Evolutionary conservation across 2,888 invertebrate species (phyloP).

Genomic region (Erpobdella octoculata): DNA sequence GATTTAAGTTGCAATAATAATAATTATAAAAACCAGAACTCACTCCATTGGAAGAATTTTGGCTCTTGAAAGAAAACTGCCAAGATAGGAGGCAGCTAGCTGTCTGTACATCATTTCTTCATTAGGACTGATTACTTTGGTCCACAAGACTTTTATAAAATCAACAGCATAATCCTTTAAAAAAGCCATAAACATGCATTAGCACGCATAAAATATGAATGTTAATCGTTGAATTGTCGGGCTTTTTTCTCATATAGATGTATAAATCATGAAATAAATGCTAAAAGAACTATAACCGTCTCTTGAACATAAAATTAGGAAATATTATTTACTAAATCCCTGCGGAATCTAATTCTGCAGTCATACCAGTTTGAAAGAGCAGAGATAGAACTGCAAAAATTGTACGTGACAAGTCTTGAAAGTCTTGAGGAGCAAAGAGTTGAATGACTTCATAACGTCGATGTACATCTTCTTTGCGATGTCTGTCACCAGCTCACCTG

Average conservation of each 20-base stretch:
- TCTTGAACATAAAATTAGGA: background rate
- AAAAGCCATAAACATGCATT: too few relatives aligned
- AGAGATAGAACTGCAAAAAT: constrained; percentile 67
- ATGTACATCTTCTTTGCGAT: constrained; percentile 60
- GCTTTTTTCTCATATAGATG: too few relatives aligned
- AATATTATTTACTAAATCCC: background rate
- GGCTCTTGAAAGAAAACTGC: constrained; percentile 66
- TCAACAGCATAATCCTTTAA: constrained; percentile 54
- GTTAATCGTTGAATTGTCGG: too few relatives aligned
- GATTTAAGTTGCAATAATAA: too few relatives aligned
- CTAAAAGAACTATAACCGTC: background rate
- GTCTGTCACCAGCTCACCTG: constrained; percentile 56
- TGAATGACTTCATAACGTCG: constrained; percentile 65
- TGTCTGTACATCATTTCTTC: constrained; percentile 63
- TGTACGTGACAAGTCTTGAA: constrained; percentile 73
- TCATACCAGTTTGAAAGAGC: constrained; percentile 60
- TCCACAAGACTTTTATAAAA: constrained; percentile 68
- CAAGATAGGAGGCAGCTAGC: constrained; percentile 66
- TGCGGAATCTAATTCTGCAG: too few relatives aligned
- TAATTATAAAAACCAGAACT: too few relatives aligned
- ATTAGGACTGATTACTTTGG: constrained; percentile 64
- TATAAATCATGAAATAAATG: background rate
- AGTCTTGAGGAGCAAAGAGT: constrained; percentile 72
- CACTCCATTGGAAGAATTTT: constrained; percentile 56
- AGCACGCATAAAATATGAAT: too few relatives aligned